Base-by-base conservation (phyloP, 2,113 vertebrate species). In the Herpetotheres cachinnans region DNA sequence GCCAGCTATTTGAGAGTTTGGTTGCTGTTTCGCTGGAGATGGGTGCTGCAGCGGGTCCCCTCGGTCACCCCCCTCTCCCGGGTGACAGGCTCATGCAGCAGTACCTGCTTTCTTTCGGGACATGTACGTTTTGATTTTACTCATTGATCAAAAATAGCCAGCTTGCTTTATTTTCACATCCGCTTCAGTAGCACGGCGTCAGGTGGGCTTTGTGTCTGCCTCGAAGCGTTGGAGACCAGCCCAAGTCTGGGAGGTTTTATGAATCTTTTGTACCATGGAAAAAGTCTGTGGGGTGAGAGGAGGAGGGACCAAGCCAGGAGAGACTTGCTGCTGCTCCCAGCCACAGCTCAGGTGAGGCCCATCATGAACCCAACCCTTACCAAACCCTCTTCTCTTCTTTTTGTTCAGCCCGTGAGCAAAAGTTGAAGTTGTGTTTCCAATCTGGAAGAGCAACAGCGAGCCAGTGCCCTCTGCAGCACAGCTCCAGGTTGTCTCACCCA, bases 171-270 rank as follows among this genome's bases (percentile, higher is more conserved):
- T 70, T 94, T 56, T 44, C 73, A 61, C 69, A 83, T 30, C 66
- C 0, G 0, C 34, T 49, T 44, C 81, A 26, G 29, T 16, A 63
- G 22, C 0, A 0, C 0, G 2, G 32, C 22, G 29, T 71, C 54
- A 55, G 34, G 19, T 13, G 52, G 36, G 49, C 25, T 44, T 36
- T 34, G 13, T 6, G 21, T 56, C 92, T 15, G 0, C 34, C 59
- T 49, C 49, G 5, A n/a, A 62, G 38, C 2, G 7, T 10, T 58
- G 40, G 71, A 69, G 30, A 52, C 18, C 47, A 42, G 63, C 69
- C n/a, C n/a, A 8, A 20, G 21, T 10, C 30, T 26, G 13, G 54
- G 36, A 73, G 21, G 12, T 50, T 67, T 71, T 22, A 56, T 13
- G 59, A 20, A 22, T 10, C 16, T 20, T 82, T 36, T 22, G 34